These are phyloP conservation scores for Melieria picta DNA, from an alignment of 2,888 invertebrate genomes.

Conservation along the genomic window DNA sequence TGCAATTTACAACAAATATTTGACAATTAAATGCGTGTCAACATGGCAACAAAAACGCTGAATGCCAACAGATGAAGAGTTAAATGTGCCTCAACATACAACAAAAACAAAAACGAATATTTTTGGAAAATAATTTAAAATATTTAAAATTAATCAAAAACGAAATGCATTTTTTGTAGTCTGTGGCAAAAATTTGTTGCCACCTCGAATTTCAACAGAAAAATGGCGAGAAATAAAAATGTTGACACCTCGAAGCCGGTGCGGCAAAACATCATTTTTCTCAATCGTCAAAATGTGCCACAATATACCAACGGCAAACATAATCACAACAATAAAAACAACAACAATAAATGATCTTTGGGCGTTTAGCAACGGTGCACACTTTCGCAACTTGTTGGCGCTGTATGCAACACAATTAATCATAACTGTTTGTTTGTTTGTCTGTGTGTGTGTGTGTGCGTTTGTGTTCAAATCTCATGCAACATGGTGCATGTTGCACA, in stretches of 20 bases:
- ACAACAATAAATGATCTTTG: background rate
- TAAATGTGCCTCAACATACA: background rate
- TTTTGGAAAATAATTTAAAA: too few relatives aligned
- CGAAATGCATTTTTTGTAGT: background rate
- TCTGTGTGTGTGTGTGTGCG: too few relatives aligned
- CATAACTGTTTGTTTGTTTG: too few relatives aligned
- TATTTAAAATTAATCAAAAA: too few relatives aligned
- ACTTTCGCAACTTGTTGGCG: slow-evolving; percentile 25
- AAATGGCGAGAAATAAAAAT: too few relatives aligned
- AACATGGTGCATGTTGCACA: slow-evolving; percentile 17
- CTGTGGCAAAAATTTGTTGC: background rate
- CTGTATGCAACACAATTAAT: background rate
- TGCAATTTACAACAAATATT: background rate
- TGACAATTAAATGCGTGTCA: slow-evolving; percentile 18
- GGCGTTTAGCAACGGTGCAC: slow-evolving; percentile 2
- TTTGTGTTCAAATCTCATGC: too few relatives aligned
- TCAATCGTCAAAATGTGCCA: slow-evolving; percentile 22
- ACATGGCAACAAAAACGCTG: background rate
- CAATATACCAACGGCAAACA: slow-evolving; percentile 3
- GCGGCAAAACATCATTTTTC: slow-evolving; percentile 25
- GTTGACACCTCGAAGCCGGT: too few relatives aligned
- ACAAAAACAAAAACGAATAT: too few relatives aligned
- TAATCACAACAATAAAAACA: slow-evolving; percentile 4
- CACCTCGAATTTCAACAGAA: background rate
- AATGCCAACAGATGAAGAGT: background rate